Percentiles rank a stretch among this genome's conserved stretches.
These are phyloP conservation scores for Eudasyphora cyanicolor DNA, from an alignment of 2,888 invertebrate genomes.

Conservation along the genomic window DNA sequence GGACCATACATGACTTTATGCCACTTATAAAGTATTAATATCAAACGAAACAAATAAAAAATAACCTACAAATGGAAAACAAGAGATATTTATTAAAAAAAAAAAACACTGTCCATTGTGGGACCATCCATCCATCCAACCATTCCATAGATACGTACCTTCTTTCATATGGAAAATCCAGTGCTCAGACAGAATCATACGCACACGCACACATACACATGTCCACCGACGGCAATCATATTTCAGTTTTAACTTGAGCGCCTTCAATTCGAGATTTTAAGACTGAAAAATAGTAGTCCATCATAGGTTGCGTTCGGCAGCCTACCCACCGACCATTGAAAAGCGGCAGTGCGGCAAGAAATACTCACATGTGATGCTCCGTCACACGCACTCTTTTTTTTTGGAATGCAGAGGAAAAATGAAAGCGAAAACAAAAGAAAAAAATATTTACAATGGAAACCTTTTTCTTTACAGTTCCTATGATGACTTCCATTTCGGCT, in stretches of 20 bases:
- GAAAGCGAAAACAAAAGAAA: conserved; percentile 13
- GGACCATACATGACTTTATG: conserved; percentile 60
- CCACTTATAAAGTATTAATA: conserved; percentile 60
- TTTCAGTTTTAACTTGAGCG: conserved; percentile 1
- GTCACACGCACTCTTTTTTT: conserved; percentile 41
- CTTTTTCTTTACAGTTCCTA: background rate
- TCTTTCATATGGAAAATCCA: background rate
- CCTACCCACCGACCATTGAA: background rate
- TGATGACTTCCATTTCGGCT: background rate
- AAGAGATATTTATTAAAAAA: conserved; percentile 21
- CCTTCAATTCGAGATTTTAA: background rate
- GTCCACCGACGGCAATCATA: background rate
- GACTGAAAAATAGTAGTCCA: conserved; percentile 35
- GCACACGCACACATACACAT: background rate
- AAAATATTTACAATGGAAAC: conserved; percentile 1
- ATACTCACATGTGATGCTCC: conserved; percentile 51
- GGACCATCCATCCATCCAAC: no score
- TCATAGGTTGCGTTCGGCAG: conserved; percentile 11
- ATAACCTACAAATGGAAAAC: background rate
- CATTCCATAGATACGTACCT: background rate
- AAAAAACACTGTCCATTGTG: conserved; percentile 4
- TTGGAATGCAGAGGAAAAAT: background rate
- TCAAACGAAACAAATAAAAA: conserved; percentile 27
- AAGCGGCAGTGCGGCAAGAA: conserved; percentile 30
- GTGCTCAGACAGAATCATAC: no score